Conservation (phyloP, 2,797 vertebrate species). For the Borostomias antarcticus region DNA sequence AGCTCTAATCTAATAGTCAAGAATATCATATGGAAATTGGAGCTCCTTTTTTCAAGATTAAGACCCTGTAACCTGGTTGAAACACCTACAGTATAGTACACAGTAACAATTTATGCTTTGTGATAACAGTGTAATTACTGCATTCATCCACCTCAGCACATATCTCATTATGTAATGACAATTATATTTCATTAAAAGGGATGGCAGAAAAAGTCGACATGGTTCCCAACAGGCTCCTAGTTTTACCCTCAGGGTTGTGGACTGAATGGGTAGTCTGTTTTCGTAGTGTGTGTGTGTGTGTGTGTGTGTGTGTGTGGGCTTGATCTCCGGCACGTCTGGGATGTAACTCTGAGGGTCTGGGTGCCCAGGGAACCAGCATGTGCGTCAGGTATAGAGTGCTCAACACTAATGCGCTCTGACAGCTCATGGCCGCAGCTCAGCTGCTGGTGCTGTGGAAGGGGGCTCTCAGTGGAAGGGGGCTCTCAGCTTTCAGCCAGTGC, state of each 20-base stretch:
- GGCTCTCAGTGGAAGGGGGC: too few relatives aligned
- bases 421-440: conserved; percentile 64
- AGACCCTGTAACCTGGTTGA: conserved; percentile 29
- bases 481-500: conserved; percentile 46
- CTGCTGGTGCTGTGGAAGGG: conserved; percentile 46
- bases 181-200: conserved; percentile 61
- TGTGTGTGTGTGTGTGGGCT: conserved; percentile 44
- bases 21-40: conserved; percentile 36
- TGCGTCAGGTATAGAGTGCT: conserved; percentile 31
- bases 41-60: conserved; percentile 33
- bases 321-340: conserved; percentile 42
- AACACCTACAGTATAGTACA: conserved; percentile 31
- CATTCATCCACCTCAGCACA: conserved; percentile 32
- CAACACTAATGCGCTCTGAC: conserved; percentile 62
- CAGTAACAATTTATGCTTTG: conserved; percentile 29
- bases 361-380: conserved; percentile 30
- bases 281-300: conserved; percentile 21
- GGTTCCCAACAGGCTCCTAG: conserved; percentile 44
- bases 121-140: too few relatives aligned
- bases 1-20: conserved; percentile 38
- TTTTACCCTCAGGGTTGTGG: conserved; percentile 34
- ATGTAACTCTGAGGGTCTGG: conserved; percentile 19
- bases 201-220: conserved; percentile 44
- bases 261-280: conserved; percentile 49
- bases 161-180: conserved; percentile 45